Evolutionary conservation across 2,113 vertebrate species (phyloP), one percentile per base, ranked within the genome.

Genomic region (Melierax canorus): DNA sequence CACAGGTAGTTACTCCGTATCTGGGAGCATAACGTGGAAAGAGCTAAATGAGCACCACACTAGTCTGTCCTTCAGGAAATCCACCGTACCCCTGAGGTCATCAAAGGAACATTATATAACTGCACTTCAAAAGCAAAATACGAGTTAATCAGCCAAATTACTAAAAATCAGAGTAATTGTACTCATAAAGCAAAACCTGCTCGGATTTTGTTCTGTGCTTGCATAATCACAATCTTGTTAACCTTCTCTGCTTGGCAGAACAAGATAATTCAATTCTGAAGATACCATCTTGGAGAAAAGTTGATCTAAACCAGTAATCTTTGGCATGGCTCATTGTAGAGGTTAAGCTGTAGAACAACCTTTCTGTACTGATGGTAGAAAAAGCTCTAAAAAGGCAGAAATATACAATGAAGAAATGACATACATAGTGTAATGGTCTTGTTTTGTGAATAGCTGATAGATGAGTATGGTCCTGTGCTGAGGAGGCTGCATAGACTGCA

Each of bases 21-120:
- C 36, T 56, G 36, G 45, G 16, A 91, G 3, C 3, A 60, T 30
- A 78, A 19, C 8, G 11, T 64, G 21, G 32, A 56, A 81, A 68
- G 55, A 74, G 18, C 7, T 32, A 41, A 91, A 74, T 1, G 0
- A 86, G 19, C 22, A 51, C 19, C 7, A 68, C 0, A 1, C 9
- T 36, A 45, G 12, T 69, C 8, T 19, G 78, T 66, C 34, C 22
- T 56, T 86, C 36, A 60, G 69, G 22, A 82, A 88, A 91, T 51
- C 36, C 29, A 69, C 29, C 12, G 13, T 76, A 58, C 12, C 24
- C 10, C 16, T 45, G 20, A 50, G 36, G 19, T 38, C 50, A 24
- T 51, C 29, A 55, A 55, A 15, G 59, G 32, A 78, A 34, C 3
- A 26, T 20, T 23, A 5, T 14, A 60, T n/a, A 26, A 53, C 4